Base-by-base conservation (phyloP, 2,113 vertebrate genomes). In the Ictalurus furcatus region DNA sequence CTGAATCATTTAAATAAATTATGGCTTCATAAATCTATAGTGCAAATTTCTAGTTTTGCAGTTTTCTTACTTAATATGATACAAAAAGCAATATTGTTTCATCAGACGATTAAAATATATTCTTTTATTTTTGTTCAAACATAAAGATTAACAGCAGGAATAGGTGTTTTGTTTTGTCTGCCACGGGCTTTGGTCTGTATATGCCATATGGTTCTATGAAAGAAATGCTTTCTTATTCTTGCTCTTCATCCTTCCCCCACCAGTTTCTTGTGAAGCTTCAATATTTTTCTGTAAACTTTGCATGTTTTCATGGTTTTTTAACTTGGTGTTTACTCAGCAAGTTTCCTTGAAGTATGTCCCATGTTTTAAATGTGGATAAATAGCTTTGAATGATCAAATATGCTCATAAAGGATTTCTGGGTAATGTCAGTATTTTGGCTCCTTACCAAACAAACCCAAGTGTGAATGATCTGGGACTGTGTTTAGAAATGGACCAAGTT, bases 391-490 rank as follows among this genome's bases (percentile, higher is more conserved):
- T 80, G 84, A 81, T 74, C 71, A 89, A 85, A 85, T 69, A 71
- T 85, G 84, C 74, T 85, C 61, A 79, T 86, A 85, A 89, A 89
- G 76, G 58, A 86, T 48, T 82, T 80, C 83, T 91, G 89, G 54
- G 52, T 91, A 82, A 65, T 85, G 76, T 85, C 74, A 88, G 83
- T 82, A 80, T 78, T 88, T 85, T 82, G 88, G 76, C 40, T 87
- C n/a, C 16, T n/a, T 59, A 85, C 85, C 86, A 88, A 88, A 88
- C 16, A 40, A 81, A 61, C 90, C 37, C 89, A 91, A 91, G 93
- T 94, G 93, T 91, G 90, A 93, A 94, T 65, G 19, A 92, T 90
- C 65, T 91, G 93, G 92, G 91, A 93, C 80, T 89, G 91, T 92
- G 93, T 92, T 85, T 88, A 91, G 88, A 86, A 92, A 90, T 93